Base-by-base conservation (phyloP, 2,797 vertebrate genomes). In the Acanthis flammea region DNA sequence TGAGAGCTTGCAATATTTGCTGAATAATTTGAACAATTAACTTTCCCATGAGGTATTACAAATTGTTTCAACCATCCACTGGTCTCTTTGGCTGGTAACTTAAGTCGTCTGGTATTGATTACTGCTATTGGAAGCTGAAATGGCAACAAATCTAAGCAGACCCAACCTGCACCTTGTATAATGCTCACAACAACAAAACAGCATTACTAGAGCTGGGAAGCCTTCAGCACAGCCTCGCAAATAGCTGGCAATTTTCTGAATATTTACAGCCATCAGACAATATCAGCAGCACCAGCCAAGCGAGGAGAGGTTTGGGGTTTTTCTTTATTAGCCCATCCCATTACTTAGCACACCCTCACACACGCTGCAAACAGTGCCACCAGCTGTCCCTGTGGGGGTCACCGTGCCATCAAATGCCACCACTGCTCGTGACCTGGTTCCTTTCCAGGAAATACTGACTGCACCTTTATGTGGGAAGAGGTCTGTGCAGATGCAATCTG, bases 1-100 rank as follows among this genome's bases (percentile, higher is more conserved):
- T 88, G 65, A 86, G 68, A 92, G 68, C 50, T 86, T 86, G 75
- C 30, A 94, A 31, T 31, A 74, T 78, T 90, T 39, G 5, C 62
- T 50, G 41, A 86, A 50, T 75, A 92, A 88, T 80, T 67, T 66
- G 65, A 85, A 50, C 45, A 92, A 84, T 70, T 86, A 75, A 66
- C 13, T 88, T 85, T 89, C 61, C 41, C 54, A 41, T 41, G 25
- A 55, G 14, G 31, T 76, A 62, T 39, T 37, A 24, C 21, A 63
- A 91, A 81, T n/a, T 72, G 10, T 61, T 90, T 70, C 27, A 44
- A 47, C 13, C n/a, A 50, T 54, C 14, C 18, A 17, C 35, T 10
- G n/a, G 13, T 39, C 54, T 75, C 85, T 83, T 87, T 92, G 68
- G 21, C 67, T 80, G 50, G 44, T 72, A 74, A 65, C 21, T 67